These are phyloP conservation scores for Tricholauxania praeusta DNA, from an alignment of 2,888 invertebrate species.

Conservation along the genomic window DNA sequence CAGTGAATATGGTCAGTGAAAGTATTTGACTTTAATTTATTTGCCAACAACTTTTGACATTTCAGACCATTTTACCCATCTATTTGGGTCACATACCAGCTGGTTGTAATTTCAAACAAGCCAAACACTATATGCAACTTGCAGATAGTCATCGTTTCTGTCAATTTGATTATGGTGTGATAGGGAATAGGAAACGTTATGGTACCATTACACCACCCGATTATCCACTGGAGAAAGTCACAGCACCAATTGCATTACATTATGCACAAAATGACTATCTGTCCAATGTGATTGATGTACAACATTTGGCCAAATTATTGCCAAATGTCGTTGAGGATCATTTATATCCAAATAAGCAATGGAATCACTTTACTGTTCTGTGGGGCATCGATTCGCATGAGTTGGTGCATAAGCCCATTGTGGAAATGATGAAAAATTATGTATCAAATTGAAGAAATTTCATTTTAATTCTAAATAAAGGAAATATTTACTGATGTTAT, in stretches of 20 bases:
- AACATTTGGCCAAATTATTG: constrained; percentile 49
- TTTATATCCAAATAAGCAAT: constrained; percentile 51
- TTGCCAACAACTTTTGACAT: constrained; percentile 33
- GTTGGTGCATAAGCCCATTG: constrained; percentile 50
- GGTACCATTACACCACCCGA: constrained; percentile 68
- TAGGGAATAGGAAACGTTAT: constrained; percentile 68
- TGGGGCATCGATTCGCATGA: constrained; percentile 52
- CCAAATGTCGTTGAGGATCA: constrained; percentile 51
- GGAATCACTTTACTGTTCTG: constrained; percentile 58
- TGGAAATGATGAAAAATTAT: constrained; percentile 47
- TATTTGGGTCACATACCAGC: constrained; percentile 74
- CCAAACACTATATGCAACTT: constrained; percentile 71
- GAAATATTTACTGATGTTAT: too few species aligned
- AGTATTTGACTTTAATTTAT: too few species aligned
- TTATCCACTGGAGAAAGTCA: constrained; percentile 68
- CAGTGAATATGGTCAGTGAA: constrained; percentile 66
- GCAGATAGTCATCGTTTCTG: constrained; percentile 60
- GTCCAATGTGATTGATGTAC: constrained; percentile 65
- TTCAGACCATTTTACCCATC: constrained; percentile 72
- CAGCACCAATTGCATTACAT: constrained; percentile 69
- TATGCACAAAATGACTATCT: constrained; percentile 69
- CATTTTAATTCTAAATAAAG: too few species aligned
- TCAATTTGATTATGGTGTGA: constrained; percentile 69
- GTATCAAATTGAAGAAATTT: too few species aligned
- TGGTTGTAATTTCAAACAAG: constrained; percentile 70